Evolutionary conservation across 1,140 invertebrate genomes (phyloP).

Genomic region (Camponotus vicinus): DNA sequence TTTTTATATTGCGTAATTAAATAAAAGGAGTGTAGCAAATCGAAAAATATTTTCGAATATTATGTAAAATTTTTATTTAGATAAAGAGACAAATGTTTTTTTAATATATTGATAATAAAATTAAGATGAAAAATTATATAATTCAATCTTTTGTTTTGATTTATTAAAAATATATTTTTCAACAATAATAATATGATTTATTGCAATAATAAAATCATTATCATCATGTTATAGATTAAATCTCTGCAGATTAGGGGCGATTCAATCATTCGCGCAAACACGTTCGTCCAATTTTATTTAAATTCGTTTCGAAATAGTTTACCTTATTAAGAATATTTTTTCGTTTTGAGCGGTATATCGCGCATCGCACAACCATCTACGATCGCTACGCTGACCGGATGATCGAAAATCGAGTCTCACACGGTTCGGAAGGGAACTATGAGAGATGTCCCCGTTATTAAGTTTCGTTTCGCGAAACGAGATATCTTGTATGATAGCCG

Average conservation of each 20-base stretch:
- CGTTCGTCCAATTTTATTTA: constrained; percentile 1
- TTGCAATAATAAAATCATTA: neutral
- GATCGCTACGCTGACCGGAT: neutral
- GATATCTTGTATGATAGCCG: constrained; percentile 16
- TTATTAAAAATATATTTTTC: too few species aligned
- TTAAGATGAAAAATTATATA: too few species aligned
- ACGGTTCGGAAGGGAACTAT: constrained; percentile 21
- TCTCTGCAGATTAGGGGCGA: neutral
- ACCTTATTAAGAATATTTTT: neutral
- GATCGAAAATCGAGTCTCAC: constrained; percentile 32
- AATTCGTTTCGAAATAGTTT: constrained; percentile 2
- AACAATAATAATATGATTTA: neutral
- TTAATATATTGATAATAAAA: too few species aligned
- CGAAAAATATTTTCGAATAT: too few species aligned
- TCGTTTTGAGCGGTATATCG: neutral
- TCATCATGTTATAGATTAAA: neutral
- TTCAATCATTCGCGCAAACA: neutral
- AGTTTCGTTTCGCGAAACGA: constrained; percentile 17
- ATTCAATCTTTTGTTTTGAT: too few species aligned
- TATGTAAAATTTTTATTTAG: too few species aligned
- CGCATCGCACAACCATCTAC: neutral
- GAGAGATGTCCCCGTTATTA: constrained; percentile 51
- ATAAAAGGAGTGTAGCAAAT: too few species aligned
- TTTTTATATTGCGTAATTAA: too few species aligned
- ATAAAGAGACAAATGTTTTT: too few species aligned